A percentile compares a stretch with the other conserved stretches of the same genome.
Evolutionary conservation across 2,113 vertebrate species (phyloP).

Genomic region (Vulpes ferrilata): DNA sequence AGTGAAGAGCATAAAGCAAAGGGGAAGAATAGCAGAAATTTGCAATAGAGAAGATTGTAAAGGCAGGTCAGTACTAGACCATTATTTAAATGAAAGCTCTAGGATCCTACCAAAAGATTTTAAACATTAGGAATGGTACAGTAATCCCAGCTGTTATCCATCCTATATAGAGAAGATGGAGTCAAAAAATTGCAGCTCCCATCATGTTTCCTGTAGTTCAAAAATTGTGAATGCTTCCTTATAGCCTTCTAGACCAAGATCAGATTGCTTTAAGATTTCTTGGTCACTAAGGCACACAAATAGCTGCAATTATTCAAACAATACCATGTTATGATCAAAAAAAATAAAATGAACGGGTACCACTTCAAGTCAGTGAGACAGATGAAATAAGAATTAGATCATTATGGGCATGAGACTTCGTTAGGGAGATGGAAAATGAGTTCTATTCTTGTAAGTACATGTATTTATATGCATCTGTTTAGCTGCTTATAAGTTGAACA

Average conservation of each 20-base stretch:
- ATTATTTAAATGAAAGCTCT: background rate
- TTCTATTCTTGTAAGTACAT: background rate
- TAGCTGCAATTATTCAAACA: background rate
- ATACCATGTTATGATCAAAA: background rate
- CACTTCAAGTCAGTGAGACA: background rate
- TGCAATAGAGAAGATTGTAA: background rate
- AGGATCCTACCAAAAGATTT: background rate
- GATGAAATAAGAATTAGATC: background rate
- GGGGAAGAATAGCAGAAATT: background rate
- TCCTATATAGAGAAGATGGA: background rate
- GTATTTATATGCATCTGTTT: background rate
- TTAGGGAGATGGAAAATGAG: background rate
- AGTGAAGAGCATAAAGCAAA: background rate
- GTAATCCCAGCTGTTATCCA: background rate
- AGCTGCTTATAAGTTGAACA: background rate
- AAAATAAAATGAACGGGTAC: background rate
- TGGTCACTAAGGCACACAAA: background rate
- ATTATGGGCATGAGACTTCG: background rate
- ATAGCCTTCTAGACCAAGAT: background rate
- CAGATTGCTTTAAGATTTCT: background rate
- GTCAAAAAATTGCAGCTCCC: background rate
- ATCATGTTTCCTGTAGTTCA: background rate
- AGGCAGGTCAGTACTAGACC: background rate
- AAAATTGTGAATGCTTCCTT: background rate
- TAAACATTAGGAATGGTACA: background rate